Base-by-base conservation (phyloP, 2,888 invertebrate species). In the Oscheius sp. region DNA sequence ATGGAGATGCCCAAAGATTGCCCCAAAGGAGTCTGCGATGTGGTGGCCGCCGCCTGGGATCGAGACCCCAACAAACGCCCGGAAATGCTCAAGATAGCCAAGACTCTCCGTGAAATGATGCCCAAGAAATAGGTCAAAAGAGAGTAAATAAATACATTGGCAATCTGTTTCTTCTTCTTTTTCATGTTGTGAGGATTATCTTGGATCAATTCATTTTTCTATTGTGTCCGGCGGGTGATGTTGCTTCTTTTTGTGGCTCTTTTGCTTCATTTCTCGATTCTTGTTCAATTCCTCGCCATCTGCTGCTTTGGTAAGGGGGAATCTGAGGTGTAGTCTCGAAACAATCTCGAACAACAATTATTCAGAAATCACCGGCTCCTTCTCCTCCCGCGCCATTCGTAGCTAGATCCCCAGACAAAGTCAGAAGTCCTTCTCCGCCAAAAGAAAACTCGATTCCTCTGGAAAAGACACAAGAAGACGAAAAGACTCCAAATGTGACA, bases 11-110 rank as follows among this genome's bases (percentile, higher is more conserved):
- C 85, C 1, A 66, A 75, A 73, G 72, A 46, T 13, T 72, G 72
- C 2, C 77, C 79, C 1, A 72, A 70, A 9, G 23, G 29, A 12
- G 73, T 78, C 25, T 29, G 72, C 21, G 76, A 80, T 2, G 45
- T 76, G 35, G 78, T 85, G 23, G 61, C 59, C 2, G 61, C 66
- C 27, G 84, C 84, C 68, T 86, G 86, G 86, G 74, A 80, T 16
- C 85, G 84, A 55, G 81, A 83, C 27, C 82, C 85, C 7, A 76
- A 73, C n/a, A 79, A 79, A 58, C 76, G 86, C 2, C 78, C 79
- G n/a, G 78, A 80, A 16, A 84, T 86, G 77, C 61, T 43, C 29
- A 70, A 59, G 49, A 70, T 70, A 43, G 45, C 70, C 16, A n/a
- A 27, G 12, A 18, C 21, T 5, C 61, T 70, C 46, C 56, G 58